These are phyloP conservation scores for Acropora tenuis DNA, from an alignment of 64 coral and sea anemone species.

Conservation along the genomic window DNA sequence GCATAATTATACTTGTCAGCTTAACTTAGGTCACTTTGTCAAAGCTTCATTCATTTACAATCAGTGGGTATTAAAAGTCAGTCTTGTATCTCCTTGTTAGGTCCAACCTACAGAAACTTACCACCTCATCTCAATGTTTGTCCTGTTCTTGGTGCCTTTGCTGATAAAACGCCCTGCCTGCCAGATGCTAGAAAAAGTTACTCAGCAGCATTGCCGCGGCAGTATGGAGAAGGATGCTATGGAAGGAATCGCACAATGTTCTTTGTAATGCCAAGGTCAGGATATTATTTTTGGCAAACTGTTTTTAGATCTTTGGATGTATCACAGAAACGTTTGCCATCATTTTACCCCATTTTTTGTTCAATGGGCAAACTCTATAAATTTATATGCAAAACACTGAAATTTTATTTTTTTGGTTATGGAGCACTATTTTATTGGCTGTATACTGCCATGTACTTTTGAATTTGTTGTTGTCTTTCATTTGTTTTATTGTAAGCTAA, in stretches of 20 bases:
- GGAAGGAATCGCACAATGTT: slow-evolving; percentile 87
- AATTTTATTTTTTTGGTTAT: too few species aligned
- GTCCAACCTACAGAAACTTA: slow-evolving; percentile 48
- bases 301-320: neutral
- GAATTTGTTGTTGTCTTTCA: too few species aligned
- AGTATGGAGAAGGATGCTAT: slow-evolving; percentile 35
- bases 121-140: slow-evolving; percentile 76
- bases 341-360: too few species aligned
- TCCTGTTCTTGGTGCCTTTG: slow-evolving; percentile 71
- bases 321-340: too few species aligned
- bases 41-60: too few species aligned
- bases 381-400: too few species aligned
- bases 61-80: neutral
- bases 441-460: too few species aligned
- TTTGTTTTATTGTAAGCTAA: too few species aligned
- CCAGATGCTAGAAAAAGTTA: slow-evolving; percentile 70
- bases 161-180: slow-evolving; percentile 66
- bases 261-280: slow-evolving; percentile 92
- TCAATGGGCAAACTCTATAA: too few species aligned
- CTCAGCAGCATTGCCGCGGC: slow-evolving; percentile 80
- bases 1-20: too few species aligned
- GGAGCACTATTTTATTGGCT: too few species aligned
- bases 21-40: too few species aligned
- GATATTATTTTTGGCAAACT: neutral
- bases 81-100: neutral